Conservation (phyloP, 2,797 vertebrate genomes). For the Alectoris magna region DNA sequence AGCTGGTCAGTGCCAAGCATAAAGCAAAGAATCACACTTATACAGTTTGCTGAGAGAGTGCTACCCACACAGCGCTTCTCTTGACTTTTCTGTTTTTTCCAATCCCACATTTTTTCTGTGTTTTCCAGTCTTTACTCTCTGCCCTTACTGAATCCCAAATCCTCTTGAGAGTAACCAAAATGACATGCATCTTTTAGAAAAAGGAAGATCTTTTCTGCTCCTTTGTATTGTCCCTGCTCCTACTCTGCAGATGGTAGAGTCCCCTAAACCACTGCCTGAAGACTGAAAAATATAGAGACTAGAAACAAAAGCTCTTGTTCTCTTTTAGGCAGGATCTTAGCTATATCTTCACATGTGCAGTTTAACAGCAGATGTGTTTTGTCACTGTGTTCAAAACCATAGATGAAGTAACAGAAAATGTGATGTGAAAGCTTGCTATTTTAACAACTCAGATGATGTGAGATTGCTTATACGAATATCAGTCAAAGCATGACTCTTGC, state of each 20-base stretch:
- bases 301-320: background rate
- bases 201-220: background rate
- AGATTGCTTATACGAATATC: background rate
- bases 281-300: background rate
- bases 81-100: background rate
- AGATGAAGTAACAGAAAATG: background rate
- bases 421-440: background rate
- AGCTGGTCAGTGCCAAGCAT: background rate
- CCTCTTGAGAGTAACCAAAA: background rate
- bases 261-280: background rate
- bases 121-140: background rate
- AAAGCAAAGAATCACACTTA: background rate
- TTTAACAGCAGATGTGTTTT: background rate
- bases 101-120: background rate
- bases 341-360: background rate
- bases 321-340: background rate
- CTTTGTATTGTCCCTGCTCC: background rate
- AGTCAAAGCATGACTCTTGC: background rate
- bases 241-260: background rate
- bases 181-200: background rate
- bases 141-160: background rate
- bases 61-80: background rate
- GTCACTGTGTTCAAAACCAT: background rate
- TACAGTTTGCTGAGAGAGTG: background rate
- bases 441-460: background rate